phyloP scores from a whole-genome alignment of 1,140 invertebrate species.

The Anadara kagoshimensis region DNA sequence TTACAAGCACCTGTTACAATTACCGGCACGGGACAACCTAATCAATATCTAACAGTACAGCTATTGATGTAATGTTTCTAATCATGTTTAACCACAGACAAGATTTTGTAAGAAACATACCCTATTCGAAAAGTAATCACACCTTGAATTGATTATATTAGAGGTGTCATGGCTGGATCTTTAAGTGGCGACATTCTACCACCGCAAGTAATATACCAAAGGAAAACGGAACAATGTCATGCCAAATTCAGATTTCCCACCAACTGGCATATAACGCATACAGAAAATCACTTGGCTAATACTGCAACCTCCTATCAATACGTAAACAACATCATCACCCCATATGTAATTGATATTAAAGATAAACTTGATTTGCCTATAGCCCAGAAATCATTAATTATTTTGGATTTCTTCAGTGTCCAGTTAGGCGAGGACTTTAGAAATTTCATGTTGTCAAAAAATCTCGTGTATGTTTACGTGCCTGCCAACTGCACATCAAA shows the following conservation, averaged over 20 bases:
- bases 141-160: too few species aligned
- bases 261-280: constrained; percentile 22
- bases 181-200: constrained; percentile 28
- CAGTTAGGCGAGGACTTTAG: constrained; percentile 11
- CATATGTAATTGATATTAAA: constrained; percentile 9
- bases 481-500: constrained; percentile 9
- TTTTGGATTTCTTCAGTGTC: constrained; percentile 14
- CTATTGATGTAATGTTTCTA: too few species aligned
- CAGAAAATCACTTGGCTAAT: constrained; percentile 27
- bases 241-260: constrained; percentile 12
- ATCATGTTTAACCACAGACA: too few species aligned
- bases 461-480: constrained; percentile 8
- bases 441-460: background rate
- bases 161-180: constrained; percentile 20
- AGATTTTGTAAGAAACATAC: too few species aligned
- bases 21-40: too few species aligned
- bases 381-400: background rate
- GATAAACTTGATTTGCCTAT: constrained; percentile 7
- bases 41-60: too few species aligned
- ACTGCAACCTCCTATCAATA: constrained; percentile 1
- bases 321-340: constrained; percentile 14
- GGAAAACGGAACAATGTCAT: constrained; percentile 28
- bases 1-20: too few species aligned
- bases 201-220: constrained; percentile 26
- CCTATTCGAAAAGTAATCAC: too few species aligned